Percentiles rank a stretch among this genome's conserved stretches.
phyloP scores from a whole-genome alignment of 2,888 invertebrate species.

The Scaptomyza cyrtandrae region DNA sequence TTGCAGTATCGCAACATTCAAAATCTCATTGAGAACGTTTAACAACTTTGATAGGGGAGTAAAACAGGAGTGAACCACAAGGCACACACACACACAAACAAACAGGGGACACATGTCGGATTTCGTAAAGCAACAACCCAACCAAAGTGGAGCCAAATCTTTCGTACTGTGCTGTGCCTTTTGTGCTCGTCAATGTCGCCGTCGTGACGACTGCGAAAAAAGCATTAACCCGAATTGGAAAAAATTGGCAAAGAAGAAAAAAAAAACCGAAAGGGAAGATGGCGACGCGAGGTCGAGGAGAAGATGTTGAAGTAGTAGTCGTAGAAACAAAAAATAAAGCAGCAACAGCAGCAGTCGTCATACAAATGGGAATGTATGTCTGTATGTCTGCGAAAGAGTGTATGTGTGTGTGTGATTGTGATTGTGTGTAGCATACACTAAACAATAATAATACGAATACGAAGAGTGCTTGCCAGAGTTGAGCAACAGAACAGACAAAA shows the following conservation, averaged over 20 bases:
- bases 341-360: conserved; percentile 28
- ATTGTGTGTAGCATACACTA: conserved; percentile 27
- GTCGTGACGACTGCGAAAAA: conserved; percentile 70
- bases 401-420: conserved; percentile 5
- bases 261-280: neutral
- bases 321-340: conserved; percentile 15
- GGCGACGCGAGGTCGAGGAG: neutral
- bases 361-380: conserved; percentile 45
- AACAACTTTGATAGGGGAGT: conserved; percentile 61
- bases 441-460: conserved; percentile 53
- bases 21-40: conserved; percentile 78
- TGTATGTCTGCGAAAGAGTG: conserved; percentile 3
- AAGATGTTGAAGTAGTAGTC: conserved; percentile 1
- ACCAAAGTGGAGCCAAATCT: conserved; percentile 36
- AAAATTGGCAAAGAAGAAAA: conserved; percentile 43
- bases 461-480: conserved; percentile 30
- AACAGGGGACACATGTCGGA: conserved; percentile 40
- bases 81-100: conserved; percentile 4
- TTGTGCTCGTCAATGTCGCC: conserved; percentile 64
- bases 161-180: conserved; percentile 21
- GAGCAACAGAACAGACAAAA: conserved; percentile 36
- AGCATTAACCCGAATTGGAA: conserved; percentile 80
- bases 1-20: conserved; percentile 75
- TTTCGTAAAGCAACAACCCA: conserved; percentile 54
- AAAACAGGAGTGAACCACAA: conserved; percentile 47